Evolutionary conservation across 2,888 invertebrate species (phyloP), one percentile per base, ranked within the genome.

Genomic region (Plagodis pulveraria): DNA sequence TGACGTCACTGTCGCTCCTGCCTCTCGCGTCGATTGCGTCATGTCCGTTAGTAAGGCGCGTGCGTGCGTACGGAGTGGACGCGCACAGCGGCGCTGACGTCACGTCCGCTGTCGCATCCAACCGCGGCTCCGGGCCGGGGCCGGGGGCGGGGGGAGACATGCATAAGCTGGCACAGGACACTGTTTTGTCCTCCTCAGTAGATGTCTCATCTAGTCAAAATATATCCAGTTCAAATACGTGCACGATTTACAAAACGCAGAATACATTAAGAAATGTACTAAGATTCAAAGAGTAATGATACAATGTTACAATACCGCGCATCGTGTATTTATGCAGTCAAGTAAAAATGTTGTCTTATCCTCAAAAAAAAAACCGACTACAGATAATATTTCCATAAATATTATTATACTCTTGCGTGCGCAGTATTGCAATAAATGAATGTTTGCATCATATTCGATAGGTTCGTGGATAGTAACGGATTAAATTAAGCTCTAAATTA

Each of bases 151-250:
- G 42, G 6, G 11, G 12, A 5, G 91, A 91, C 84, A 91, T 83
- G 71, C 90, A 89, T 0, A 90, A 72, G 38, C 91, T 91, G 6
- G 90, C 90, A 0, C 90, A 88, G 0, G 91, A 91, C 6, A 89
- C 76, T 9, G 91, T 90, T 61, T 81, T 80, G 57, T 91, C 89
- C 41, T 87, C 89, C 62, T 86, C 88, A 12, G 81, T 80, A 0
- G 89, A 86, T 34, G 74, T 73, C 1, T 84, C 89, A 65, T 86
- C 91, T 91, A 81, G 70, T 11, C 34, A 63, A 38, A 0, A 36
- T 7, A 60, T 9, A 10, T 2, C 4, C 5, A 12, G 7, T 51
- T 49, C 9, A 9, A 47, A 47, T 38, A 44, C 11, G 33, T 48
- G 55, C 36, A 8, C 12, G 22, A 32, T 44, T 44, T 8, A 36